Base-by-base conservation (phyloP, 2,797 vertebrate species). In the Propithecus deckenii region DNA sequence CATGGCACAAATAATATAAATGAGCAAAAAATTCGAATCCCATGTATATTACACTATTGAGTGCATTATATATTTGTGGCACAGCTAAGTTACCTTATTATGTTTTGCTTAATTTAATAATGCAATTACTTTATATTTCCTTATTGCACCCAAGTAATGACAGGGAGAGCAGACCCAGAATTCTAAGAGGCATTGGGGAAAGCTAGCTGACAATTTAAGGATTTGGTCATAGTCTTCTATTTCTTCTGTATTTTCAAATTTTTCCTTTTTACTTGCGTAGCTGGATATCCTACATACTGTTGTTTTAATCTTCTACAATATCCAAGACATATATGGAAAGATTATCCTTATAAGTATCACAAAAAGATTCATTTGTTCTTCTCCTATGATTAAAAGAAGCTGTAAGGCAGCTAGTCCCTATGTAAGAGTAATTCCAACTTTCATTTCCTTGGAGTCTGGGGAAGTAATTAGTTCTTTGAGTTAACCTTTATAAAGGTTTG, bases 31-130 rank as follows among this genome's bases (percentile, higher is more conserved):
- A 30, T 94, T 89, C 79, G 93, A 97, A 92, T 95, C 94, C 89
- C 97, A 72, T 74, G 91, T 89, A 89, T n/a, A 72, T 6, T 87
- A 41, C 93, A 85, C 78, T 96, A 97, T 97, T 95, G 71, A 87
- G 76, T 52, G 22, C 15, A 76, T 94, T 96, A 96, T 74, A 65
- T 57, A 86, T 91, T 95, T 96, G 96, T 74, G 79, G n/a, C 65
- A 91, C 22, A 86, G 52, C 55, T 94, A 94, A 89, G 59, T 91
- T 96, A 96, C 23, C 75, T 91, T 89, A 79, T 94, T 95, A 97
- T 94, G 79, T 79, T 93, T 97, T 93, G 89, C 65, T 96, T 95
- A 96, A 96, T 94, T 96, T 97, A 97, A 96, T 95, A 93, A 95
- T 48, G 52, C 25, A 90, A 67, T 89, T 93, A 63, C 59, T 28